Conservation (phyloP, 2,888 invertebrate genomes). For the Dryadula phaetusa region DNA sequence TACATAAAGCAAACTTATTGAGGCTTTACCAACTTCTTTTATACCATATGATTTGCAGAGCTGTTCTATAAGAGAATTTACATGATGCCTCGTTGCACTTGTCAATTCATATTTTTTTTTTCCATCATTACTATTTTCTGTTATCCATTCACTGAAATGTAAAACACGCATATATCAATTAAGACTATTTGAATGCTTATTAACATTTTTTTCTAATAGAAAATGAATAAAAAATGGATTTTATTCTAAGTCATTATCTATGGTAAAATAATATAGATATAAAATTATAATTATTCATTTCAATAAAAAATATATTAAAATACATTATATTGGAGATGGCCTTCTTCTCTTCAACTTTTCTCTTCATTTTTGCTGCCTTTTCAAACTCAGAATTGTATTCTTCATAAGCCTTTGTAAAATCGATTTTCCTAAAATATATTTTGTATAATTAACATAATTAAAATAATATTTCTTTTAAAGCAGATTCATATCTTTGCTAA, state of each 20-base stretch:
- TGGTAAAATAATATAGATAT: neutral
- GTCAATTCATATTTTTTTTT: conserved; percentile 87
- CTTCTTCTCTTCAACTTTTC: conserved; percentile 71
- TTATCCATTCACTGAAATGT: conserved; percentile 87
- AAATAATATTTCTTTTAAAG: too few species aligned
- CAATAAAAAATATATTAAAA: conserved; percentile 47
- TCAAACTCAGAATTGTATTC: conserved; percentile 69
- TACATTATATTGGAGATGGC: conserved; percentile 70
- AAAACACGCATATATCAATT: neutral
- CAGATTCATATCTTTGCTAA: too few species aligned
- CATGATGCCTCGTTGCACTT: conserved; percentile 89
- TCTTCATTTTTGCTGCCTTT: conserved; percentile 64
- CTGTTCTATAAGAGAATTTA: conserved; percentile 85
- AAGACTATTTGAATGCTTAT: neutral
- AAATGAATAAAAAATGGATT: neutral
- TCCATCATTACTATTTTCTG: conserved; percentile 88
- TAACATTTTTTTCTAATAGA: neutral
- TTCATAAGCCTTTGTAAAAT: conserved; percentile 65
- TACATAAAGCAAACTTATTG: conserved; percentile 32
- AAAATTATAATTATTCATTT: conserved; percentile 23
- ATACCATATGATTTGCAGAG: conserved; percentile 84
- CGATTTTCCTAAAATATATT: conserved; percentile 54
- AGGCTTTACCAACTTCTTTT: conserved; percentile 79
- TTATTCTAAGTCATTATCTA: neutral
- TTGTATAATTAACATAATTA: neutral